phyloP scores from a whole-genome alignment of 2,888 invertebrate species.

The Ophraella communa region DNA sequence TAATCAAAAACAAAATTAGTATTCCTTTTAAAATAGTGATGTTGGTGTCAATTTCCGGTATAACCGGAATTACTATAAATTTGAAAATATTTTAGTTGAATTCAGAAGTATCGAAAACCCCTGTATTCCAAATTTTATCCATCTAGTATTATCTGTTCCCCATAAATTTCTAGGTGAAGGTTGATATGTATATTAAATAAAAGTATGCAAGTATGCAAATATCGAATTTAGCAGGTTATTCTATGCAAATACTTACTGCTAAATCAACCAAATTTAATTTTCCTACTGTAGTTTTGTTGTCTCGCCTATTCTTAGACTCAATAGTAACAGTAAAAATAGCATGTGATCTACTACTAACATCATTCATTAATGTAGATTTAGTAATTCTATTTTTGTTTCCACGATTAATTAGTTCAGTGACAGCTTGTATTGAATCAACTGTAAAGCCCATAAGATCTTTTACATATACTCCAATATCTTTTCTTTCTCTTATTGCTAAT shows the following conservation, averaged over 20 bases:
- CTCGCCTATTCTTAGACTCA: conserved; percentile 88
- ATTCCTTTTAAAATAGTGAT: too few species aligned
- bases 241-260: conserved; percentile 79
- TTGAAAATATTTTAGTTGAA: too few species aligned
- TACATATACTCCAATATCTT: conserved; percentile 97
- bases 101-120: too few species aligned
- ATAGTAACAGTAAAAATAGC: conserved; percentile 98
- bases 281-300: conserved; percentile 89
- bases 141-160: too few species aligned
- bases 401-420: conserved; percentile 68
- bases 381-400: conserved; percentile 94
- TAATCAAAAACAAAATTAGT: too few species aligned
- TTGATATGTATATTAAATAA: neutral
- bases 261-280: conserved; percentile 97
- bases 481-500: conserved; percentile 92
- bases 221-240: too few species aligned
- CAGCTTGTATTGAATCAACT: conserved; percentile 72
- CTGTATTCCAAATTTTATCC: conserved; percentile 6
- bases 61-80: too few species aligned
- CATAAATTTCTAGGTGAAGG: too few species aligned
- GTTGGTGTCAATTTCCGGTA: too few species aligned
- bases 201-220: neutral
- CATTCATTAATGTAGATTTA: conserved; percentile 97
- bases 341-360: conserved; percentile 94
- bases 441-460: conserved; percentile 97